Evolutionary conservation across 2,797 vertebrate genomes (phyloP), one percentile per base, ranked within the genome.

Genomic region (Eutrigla gurnardus): DNA sequence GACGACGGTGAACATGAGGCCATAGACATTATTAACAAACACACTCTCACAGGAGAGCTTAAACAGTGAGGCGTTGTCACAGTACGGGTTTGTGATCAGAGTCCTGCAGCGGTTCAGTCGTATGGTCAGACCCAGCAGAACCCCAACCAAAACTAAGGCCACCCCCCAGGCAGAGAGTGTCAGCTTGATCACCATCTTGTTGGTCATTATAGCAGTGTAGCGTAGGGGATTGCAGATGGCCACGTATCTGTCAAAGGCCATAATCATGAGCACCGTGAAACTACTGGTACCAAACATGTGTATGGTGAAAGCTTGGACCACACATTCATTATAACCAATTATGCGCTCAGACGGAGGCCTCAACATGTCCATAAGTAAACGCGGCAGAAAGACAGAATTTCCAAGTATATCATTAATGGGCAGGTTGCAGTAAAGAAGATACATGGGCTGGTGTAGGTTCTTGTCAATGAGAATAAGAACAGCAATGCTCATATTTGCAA

Each of bases 141-240:
- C 6, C 10, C 4, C 69, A 0, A 85, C 80, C 58, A 78, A 13
- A 32, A 76, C 53, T 0, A 81, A 57, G 6, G 66, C 49, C 42
- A 45, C 49, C 3, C 63, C 73, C 83, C 70, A 85, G 62, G 80
- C 80, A 0, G 47, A 64, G 0, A 53, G 40, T 0, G 53, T 77
- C 73, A 84, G 70, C 36, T 65, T 74, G 0, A 82, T 60, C 58
- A 60, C 12, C 39, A 43, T 60, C 32, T 9, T 15, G 40, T 43
- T 60, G n/a, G 58, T 42, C 58, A 60, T 60, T 32, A 60, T 60
- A 0, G 18, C 1, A 3, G 12, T 6, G 15, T 43, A 60, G 13
- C 39, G 18, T 13, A 96, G 70, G 0, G 95, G 95, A 5, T 94
- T 74, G 0, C 95, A 96, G 65, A 96, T 92, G 9, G 25, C 25